Percentiles rank a stretch among this genome's conserved stretches.
phyloP scores from a whole-genome alignment of 2,113 vertebrate genomes.

The Anser cygnoides region DNA sequence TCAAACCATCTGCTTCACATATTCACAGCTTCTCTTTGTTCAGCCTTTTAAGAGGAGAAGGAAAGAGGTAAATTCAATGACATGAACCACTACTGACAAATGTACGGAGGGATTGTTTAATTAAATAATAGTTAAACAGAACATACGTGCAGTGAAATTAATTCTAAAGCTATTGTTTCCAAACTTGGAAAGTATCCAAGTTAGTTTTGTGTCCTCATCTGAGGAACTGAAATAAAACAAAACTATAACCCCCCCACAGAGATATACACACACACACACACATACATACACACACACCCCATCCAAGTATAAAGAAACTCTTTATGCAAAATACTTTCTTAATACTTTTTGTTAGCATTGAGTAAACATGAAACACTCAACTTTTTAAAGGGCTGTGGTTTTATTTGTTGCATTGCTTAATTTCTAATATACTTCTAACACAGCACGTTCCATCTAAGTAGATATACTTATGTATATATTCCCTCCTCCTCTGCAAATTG shows the following conservation, averaged over 20 bases:
- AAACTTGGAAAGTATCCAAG: not conserved
- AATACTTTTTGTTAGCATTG: not conserved
- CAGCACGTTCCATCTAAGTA: not conserved
- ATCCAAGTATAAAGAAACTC: not conserved
- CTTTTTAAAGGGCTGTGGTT: not conserved
- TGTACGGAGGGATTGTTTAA: not conserved
- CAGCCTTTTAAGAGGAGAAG: not conserved
- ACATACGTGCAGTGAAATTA: not conserved
- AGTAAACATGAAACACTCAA: not conserved
- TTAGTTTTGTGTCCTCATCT: not conserved
- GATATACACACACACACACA: too few species aligned
- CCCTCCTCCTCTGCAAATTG: not conserved
- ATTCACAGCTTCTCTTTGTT: not conserved
- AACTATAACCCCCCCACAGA: not conserved
- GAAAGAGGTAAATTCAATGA: not conserved
- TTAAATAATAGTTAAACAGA: not conserved
- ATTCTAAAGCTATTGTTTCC: not conserved
- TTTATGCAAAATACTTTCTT: not conserved
- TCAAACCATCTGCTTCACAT: not conserved
- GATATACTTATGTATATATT: not conserved
- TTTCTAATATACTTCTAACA: not conserved
- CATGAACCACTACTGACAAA: not conserved
- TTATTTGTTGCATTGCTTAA: not conserved
- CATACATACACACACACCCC: fast-evolving
- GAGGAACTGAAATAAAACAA: not conserved